Conservation (phyloP, 2,888 invertebrate species). For the Limnephilus lunatus region DNA sequence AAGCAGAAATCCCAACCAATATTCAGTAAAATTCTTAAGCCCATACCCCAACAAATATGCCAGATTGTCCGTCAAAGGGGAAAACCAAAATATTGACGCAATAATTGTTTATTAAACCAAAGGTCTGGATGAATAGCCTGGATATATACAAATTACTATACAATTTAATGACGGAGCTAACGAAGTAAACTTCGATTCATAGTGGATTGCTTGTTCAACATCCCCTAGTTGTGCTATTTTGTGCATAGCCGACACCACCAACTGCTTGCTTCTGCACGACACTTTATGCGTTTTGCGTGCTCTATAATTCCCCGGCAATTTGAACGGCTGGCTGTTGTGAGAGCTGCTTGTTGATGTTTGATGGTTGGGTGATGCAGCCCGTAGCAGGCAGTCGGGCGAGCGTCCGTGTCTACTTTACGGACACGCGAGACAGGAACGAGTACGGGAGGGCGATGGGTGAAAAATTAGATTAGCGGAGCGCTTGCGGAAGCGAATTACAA, state of each 20-base stretch:
- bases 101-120: no score
- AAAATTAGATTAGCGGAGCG: neutral
- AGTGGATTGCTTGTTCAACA: conserved; percentile 23
- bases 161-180: neutral
- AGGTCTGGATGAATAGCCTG: neutral
- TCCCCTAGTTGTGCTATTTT: neutral
- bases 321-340: neutral
- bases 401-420: conserved; percentile 6
- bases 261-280: neutral
- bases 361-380: neutral
- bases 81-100: neutral
- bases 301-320: neutral
- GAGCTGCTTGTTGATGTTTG: neutral
- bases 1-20: neutral
- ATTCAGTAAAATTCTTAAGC: no score
- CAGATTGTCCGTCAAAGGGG: neutral
- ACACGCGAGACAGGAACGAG: neutral
- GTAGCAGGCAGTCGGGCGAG: neutral
- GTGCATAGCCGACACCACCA: neutral
- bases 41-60: neutral
- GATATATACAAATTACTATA: no score
- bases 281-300: conserved; percentile 10
- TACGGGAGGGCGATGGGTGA: conserved; percentile 8
- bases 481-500: neutral
- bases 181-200: neutral